Evolutionary conservation across 2,797 vertebrate species (phyloP), one percentile per base, ranked within the genome.

Genomic region (Karalla daura): DNA sequence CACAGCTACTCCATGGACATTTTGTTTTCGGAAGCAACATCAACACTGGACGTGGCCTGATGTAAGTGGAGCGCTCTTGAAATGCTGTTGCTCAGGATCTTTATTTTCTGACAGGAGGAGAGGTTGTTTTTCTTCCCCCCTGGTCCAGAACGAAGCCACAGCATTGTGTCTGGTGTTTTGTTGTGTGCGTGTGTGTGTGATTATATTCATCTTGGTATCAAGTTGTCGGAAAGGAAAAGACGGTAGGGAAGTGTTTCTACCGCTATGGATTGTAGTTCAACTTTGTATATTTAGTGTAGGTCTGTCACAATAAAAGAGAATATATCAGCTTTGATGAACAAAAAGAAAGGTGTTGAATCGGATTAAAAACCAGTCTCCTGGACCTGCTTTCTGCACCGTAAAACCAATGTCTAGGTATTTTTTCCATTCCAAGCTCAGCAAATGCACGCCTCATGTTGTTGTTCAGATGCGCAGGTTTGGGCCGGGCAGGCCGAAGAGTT

Each of bases 21-120:
- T 83, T 85, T 81, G 80, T 78, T 80, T 91, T 76, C 78, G 58
- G 65, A 51, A 56, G 64, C 35, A 70, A 63, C 62, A 15, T 70
- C 74, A 67, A 78, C 74, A 63, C 65, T 21, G 63, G 52, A 72
- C 53, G 46, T 59, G 51, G 74, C 55, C 74, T 70, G 52, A 81
- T 56, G 90, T 87, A 63, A 91, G 91, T 89, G 35, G 8, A 25
- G 20, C 27, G 25, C 12, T 44, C 20, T 41, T 40, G 3, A 18
- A 36, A 11, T 25, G 24, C n/a, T n/a, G n/a, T n/a, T 59, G 17
- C 1, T 5, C 8, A 3, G 18, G 14, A n/a, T 45, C 32, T 25
- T 51, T 0, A 10, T 28, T 5, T 20, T 3, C n/a, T n/a, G n/a
- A n/a, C n/a, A n/a, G n/a, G n/a, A n/a, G n/a, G n/a, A n/a, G n/a